These are phyloP conservation scores for Caenorhabditis sp. DNA, from an alignment of 2,888 invertebrate species.

Conservation along the genomic window DNA sequence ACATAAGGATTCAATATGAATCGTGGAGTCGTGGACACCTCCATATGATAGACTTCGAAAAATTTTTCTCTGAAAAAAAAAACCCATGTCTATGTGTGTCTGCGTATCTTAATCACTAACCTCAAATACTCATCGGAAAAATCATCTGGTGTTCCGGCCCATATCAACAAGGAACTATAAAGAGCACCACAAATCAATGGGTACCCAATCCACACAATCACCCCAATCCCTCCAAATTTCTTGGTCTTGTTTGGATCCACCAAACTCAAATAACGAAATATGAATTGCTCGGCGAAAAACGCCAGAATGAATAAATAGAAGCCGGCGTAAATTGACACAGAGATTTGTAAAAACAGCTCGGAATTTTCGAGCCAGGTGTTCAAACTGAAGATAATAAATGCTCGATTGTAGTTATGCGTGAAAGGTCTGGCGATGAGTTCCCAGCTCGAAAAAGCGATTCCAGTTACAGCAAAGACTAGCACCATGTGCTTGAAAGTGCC, in stretches of 20 bases:
- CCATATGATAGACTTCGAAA: constrained; percentile 3
- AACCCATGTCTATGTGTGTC: no score
- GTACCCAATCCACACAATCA: constrained; percentile 2
- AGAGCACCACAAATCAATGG: background rate
- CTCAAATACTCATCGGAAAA: constrained; percentile 14
- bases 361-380: constrained; percentile 18
- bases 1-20: constrained; percentile 20
- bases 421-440: constrained; percentile 16
- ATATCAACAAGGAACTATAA: background rate
- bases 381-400: constrained; percentile 2
- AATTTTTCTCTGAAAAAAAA: constrained; percentile 34
- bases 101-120: background rate
- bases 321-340: constrained; percentile 15
- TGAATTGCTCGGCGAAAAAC: constrained; percentile 8
- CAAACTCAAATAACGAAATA: constrained; percentile 11
- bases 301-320: constrained; percentile 16
- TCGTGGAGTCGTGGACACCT: background rate
- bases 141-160: constrained; percentile 7
- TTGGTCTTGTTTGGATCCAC: constrained; percentile 1
- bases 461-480: background rate
- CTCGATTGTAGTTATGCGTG: constrained; percentile 4
- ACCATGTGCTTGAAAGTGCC: constrained; percentile 18
- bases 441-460: background rate
- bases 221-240: constrained; percentile 1
- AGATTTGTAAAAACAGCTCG: constrained; percentile 1